Evolutionary conservation across 2,888 invertebrate genomes (phyloP).

Genomic region (Drosophila parthenogenetica): DNA sequence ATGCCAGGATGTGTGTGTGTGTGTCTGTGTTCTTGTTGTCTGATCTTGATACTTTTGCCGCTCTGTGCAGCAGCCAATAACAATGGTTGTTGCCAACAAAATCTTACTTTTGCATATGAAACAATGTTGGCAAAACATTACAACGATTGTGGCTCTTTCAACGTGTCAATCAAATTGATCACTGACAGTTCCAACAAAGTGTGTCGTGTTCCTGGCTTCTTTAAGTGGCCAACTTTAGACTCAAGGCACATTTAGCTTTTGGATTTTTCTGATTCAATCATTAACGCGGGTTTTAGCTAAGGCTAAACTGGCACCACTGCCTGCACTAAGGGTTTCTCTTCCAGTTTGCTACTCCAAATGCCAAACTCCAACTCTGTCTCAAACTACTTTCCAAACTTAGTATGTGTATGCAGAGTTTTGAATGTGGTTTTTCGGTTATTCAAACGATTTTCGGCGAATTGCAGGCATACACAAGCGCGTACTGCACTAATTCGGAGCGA

Average conservation of each 20-base stretch:
- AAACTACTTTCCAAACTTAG: conserved; percentile 12
- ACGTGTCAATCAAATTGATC: conserved; percentile 14
- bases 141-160: not conserved
- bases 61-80: not conserved
- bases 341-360: conserved; percentile 37
- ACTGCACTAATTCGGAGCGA: conserved; percentile 50
- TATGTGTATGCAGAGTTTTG: conserved; percentile 34
- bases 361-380: not conserved
- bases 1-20: conserved; percentile 13
- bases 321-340: no score
- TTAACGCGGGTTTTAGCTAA: no score
- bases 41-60: conserved; percentile 56
- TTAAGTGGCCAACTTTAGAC: conserved; percentile 71
- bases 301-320: no score
- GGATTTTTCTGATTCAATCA: no score
- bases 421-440: conserved; percentile 6
- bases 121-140: conserved; percentile 78
- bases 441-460: conserved; percentile 48
- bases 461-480: conserved; percentile 19
- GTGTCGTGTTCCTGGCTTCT: not conserved
- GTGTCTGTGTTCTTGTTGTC: conserved; percentile 6
- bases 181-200: conserved; percentile 3
- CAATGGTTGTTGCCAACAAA: conserved; percentile 13
- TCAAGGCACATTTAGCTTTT: no score
- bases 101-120: conserved; percentile 64